Conservation (phyloP, 1,140 invertebrate genomes). For the Lepidurus arcticus region DNA sequence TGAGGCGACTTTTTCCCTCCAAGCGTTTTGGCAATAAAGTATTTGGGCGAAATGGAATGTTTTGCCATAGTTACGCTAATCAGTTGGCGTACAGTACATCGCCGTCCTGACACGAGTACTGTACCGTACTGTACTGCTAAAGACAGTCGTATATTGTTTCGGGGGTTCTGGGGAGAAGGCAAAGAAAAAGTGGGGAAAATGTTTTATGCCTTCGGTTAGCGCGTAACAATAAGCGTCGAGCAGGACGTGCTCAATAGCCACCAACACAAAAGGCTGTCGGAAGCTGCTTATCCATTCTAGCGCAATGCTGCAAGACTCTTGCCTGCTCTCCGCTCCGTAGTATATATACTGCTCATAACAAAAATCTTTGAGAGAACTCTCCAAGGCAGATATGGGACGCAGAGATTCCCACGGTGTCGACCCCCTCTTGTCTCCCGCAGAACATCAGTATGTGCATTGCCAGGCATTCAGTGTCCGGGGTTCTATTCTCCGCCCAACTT, state of each 20-base stretch:
- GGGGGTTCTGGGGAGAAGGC: background rate
- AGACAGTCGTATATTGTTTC: background rate
- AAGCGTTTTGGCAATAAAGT: too few relatives aligned
- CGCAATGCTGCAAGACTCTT: slow-evolving; percentile 18
- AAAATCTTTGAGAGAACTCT: background rate
- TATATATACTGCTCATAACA: slow-evolving; percentile 6
- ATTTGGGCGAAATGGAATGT: background rate
- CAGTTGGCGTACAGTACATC: too few relatives aligned
- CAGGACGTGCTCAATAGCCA: background rate
- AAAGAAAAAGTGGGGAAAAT: background rate
- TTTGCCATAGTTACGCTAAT: background rate
- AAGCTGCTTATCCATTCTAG: slow-evolving; percentile 21
- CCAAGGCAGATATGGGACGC: slow-evolving; percentile 3
- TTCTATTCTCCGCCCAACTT: background rate
- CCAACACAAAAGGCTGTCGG: slow-evolving; percentile 4
- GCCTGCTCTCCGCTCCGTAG: background rate
- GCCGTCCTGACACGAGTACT: too few relatives aligned
- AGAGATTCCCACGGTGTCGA: slow-evolving; percentile 13
- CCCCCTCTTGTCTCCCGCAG: slow-evolving; percentile 20
- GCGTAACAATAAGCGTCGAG: background rate
- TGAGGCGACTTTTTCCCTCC: too few relatives aligned
- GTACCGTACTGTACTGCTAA: background rate
- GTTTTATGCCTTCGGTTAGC: background rate
- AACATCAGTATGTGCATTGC: slow-evolving; percentile 2
- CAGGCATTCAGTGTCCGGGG: background rate